These are phyloP conservation scores for Bedellia somnulentella DNA, from an alignment of 2,888 invertebrate species.

Conservation along the genomic window DNA sequence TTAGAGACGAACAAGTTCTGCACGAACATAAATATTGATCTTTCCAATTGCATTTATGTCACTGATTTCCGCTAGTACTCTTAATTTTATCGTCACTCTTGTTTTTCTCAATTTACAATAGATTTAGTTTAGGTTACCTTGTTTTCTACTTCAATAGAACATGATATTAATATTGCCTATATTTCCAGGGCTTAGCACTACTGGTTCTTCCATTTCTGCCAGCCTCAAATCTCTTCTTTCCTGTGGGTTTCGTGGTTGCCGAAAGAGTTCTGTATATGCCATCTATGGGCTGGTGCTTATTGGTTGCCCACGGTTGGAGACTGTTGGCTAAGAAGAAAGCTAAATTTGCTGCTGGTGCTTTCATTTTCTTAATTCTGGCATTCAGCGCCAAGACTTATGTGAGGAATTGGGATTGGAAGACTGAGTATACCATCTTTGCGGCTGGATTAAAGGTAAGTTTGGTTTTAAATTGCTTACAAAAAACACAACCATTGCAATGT, in stretches of 20 bases:
- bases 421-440: slow-evolving; percentile 92
- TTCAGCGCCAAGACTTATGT: slow-evolving; percentile 85
- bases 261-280: slow-evolving; percentile 95
- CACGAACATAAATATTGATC: too few relatives aligned
- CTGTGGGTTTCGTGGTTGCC: slow-evolving; percentile 96
- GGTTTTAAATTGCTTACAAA: too few relatives aligned
- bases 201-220: slow-evolving; percentile 91
- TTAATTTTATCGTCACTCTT: too few relatives aligned
- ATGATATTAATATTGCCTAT: too few relatives aligned
- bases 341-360: slow-evolving; percentile 67
- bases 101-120: too few relatives aligned
- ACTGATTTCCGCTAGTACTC: too few relatives aligned
- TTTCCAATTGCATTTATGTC: too few relatives aligned
- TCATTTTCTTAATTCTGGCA: slow-evolving; percentile 70
- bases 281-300: slow-evolving; percentile 95
- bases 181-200: slow-evolving; percentile 82
- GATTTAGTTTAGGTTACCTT: too few relatives aligned
- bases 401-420: slow-evolving; percentile 91
- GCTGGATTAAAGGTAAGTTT: slow-evolving; percentile 72
- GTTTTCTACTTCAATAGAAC: too few relatives aligned
- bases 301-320: slow-evolving; percentile 86
- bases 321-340: slow-evolving; percentile 66
- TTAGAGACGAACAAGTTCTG: too few relatives aligned
- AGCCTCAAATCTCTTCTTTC: slow-evolving; percentile 96
- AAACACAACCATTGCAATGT: too few relatives aligned